Conservation (phyloP, 2,113 vertebrate species). For the Myiozetetes cayanensis region DNA sequence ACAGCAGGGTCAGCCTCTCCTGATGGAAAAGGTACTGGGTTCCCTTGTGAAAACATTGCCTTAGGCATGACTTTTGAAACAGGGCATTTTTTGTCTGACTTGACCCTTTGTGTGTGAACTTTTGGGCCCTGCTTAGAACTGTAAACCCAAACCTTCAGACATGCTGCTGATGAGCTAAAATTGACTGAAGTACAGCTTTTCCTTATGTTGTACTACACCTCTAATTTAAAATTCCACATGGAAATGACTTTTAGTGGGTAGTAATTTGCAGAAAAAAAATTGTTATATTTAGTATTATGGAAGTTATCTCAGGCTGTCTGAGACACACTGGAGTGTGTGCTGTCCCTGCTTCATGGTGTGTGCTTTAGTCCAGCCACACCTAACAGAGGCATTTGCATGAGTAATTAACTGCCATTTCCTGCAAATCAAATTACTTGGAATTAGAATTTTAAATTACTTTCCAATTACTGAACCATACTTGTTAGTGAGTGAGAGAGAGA, state of each 20-base stretch:
- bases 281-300: background rate
- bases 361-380: background rate
- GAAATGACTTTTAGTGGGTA: background rate
- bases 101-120: background rate
- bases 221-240: background rate
- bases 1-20: background rate
- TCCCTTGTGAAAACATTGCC: background rate
- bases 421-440: constrained; percentile 45
- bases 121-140: background rate
- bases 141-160: background rate
- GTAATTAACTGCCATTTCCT: constrained; percentile 35
- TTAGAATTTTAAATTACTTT: constrained; percentile 43
- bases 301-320: background rate
- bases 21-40: background rate
- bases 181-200: background rate
- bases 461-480: background rate
- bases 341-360: background rate
- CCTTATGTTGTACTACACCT: background rate
- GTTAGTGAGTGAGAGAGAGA: background rate
- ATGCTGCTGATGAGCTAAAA: background rate
- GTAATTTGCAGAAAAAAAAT: background rate
- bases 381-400: constrained; percentile 19
- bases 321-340: background rate
- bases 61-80: background rate
- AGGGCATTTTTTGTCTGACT: background rate